Evolutionary conservation across 2,888 invertebrate genomes (phyloP), one percentile per base, ranked within the genome.

Genomic region (Elysia crispata): DNA sequence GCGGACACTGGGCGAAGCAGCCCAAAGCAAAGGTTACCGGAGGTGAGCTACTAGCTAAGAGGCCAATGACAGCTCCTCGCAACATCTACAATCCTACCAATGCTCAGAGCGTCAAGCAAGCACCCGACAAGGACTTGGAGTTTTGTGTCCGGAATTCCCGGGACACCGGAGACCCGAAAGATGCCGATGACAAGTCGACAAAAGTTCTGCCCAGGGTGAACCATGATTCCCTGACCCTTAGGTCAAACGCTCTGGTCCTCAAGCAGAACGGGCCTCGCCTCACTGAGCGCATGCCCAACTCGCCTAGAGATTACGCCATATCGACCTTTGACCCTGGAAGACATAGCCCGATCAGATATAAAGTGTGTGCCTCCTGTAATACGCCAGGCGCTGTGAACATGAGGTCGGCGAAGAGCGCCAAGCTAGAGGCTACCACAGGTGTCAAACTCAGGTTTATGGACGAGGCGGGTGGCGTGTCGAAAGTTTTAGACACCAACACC

Each of bases 111-210:
- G 6, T 3, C 3, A 6, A 60, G 20, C n/a, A 23, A 18, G 15
- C n/a, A 20, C n/a, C 20, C 6, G 6, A 20, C 60, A 20, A 18
- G 8, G 60, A 23, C 3, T 6, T 60, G 60, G 60, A 77, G 23
- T 28, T 77, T 20, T 77, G 70, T 33, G 54, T 77, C 13, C 54
- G 31, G 30, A 70, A 70, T 33, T 76, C 76, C 49, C 66, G 49
- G 6, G 30, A 66, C 60, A 60, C 20, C 6, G 60, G 23, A 20
- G 20, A 23, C 23, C 60, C 20, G 30, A 23, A 66, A 5, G 30
- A 66, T 18, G 3, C 66, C 6, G 25, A 60, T 8, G 60, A 13
- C 3, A 25, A 60, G 6, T 5, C n/a, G 25, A 60, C n/a, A 60
- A 25, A n/a, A 3, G 18, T 25, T 5, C 6, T 66, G 28, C 25